Evolutionary conservation across 2,113 vertebrate species (phyloP).

Genomic region (Phasianus colchicus): DNA sequence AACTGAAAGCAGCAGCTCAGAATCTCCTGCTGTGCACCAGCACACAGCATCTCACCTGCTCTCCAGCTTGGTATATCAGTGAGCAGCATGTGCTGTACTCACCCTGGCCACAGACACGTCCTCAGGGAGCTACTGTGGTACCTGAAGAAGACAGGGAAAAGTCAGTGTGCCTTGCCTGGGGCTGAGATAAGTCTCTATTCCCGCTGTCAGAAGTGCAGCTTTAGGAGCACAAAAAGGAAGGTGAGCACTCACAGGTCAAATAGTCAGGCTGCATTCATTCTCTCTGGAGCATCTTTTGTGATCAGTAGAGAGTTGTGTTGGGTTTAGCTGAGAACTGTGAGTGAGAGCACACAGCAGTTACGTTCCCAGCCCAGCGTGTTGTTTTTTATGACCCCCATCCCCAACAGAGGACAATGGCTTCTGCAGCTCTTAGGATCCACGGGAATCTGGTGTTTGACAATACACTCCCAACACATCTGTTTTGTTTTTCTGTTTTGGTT

Average conservation of each 20-base stretch:
- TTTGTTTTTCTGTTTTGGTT: constrained; percentile 24
- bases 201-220: not conserved
- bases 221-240: not conserved
- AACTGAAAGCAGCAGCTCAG: not conserved
- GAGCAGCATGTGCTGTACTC: not conserved
- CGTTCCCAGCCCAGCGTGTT: not conserved
- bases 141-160: not conserved
- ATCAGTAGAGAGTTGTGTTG: not conserved
- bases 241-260: not conserved
- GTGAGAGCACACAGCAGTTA: not conserved
- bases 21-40: not conserved
- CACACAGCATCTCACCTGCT: fast-evolving
- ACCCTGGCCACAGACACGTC: fast-evolving
- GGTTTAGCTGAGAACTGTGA: not conserved
- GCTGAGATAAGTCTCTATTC: not conserved
- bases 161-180: not conserved
- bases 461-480: not conserved
- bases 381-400: constrained; percentile 31
- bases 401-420: constrained; percentile 15
- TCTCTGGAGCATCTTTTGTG: not conserved
- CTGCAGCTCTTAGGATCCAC: constrained; percentile 27
- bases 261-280: not conserved
- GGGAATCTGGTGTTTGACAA: constrained; percentile 32
- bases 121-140: fast-evolving
- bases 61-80: fast-evolving